Percentiles rank a stretch among this genome's conserved stretches.
Evolutionary conservation across 2,888 invertebrate species (phyloP).

Genomic region (Drosophila incognita): DNA sequence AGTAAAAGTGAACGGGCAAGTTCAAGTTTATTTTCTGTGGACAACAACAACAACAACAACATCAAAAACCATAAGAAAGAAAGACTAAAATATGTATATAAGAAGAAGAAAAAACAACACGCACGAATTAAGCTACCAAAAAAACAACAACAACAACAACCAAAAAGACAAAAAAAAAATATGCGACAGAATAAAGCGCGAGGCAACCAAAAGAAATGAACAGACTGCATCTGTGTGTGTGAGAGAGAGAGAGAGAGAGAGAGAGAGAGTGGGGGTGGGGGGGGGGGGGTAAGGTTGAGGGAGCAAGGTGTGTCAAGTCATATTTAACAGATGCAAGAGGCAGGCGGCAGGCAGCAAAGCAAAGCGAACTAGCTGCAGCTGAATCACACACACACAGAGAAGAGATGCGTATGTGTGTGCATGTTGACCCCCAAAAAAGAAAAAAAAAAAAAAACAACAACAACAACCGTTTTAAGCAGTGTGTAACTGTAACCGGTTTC

Average conservation of each 20-base stretch:
- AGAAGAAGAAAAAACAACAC: conserved; percentile 36
- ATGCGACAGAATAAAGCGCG: conserved; percentile 62
- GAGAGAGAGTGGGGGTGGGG: background rate
- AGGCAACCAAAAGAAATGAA: conserved; percentile 6
- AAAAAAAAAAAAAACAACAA: conserved; percentile 1
- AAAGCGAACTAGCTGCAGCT: conserved; percentile 20
- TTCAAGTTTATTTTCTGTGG: conserved; percentile 78
- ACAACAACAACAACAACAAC: conserved; percentile 30
- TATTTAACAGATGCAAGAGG: conserved; percentile 5
- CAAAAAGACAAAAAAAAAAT: conserved; percentile 49
- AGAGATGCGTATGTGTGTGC: conserved; percentile 1
- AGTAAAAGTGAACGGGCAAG: conserved; percentile 81
- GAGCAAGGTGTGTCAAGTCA: conserved; percentile 32
- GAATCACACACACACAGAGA: conserved; percentile 10
- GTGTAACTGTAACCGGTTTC: conserved; percentile 75
- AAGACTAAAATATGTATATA: conserved; percentile 46
- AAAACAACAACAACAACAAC: conserved; percentile 16
- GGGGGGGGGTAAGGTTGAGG: background rate
- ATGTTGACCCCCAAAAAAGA: conserved; percentile 58
- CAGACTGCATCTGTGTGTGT: conserved; percentile 17
- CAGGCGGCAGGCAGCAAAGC: conserved; percentile 12
- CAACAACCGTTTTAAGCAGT: conserved; percentile 29
- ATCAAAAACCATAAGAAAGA: conserved; percentile 15
- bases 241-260: background rate
- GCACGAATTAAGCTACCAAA: conserved; percentile 56